These are phyloP conservation scores for Corydoras sp. DNA, from an alignment of 2,113 vertebrate species.

Conservation along the genomic window DNA sequence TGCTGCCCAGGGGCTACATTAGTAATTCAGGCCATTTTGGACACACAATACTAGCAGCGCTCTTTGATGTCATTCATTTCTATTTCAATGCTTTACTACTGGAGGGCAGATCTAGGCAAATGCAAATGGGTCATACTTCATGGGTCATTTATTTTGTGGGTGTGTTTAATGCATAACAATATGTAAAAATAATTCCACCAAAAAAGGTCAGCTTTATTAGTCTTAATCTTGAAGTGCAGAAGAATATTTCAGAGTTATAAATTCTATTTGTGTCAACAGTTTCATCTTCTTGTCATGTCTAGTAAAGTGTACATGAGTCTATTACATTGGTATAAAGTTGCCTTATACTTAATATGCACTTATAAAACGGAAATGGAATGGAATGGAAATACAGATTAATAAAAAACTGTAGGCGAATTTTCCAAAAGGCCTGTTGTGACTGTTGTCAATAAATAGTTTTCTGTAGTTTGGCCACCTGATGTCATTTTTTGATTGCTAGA, in stretches of 20 bases:
- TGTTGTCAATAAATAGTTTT: no score
- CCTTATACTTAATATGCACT: no score
- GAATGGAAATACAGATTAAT: no score
- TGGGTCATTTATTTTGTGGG: constrained; percentile 36
- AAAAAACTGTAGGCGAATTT: no score
- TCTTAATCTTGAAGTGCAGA: background rate
- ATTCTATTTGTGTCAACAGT: no score
- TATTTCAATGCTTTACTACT: constrained; percentile 41
- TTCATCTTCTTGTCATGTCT: no score
- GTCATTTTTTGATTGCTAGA: no score
- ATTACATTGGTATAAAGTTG: no score
- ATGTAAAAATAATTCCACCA: background rate
- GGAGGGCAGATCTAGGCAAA: constrained; percentile 48
- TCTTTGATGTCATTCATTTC: constrained; percentile 36
- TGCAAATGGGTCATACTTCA: constrained; percentile 64
- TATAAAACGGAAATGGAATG: no score
- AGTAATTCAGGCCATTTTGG: constrained; percentile 33
- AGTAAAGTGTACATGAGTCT: no score
- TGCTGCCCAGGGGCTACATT: constrained; percentile 14
- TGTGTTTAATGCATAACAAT: background rate
- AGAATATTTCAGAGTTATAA: background rate
- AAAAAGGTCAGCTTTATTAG: background rate
- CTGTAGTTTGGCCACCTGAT: no score
- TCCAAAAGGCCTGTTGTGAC: no score
- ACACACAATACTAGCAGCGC: constrained; percentile 13